These are phyloP conservation scores for Pseudochaenichthys georgianus DNA, from an alignment of 2,797 vertebrate genomes.

Conservation along the genomic window DNA sequence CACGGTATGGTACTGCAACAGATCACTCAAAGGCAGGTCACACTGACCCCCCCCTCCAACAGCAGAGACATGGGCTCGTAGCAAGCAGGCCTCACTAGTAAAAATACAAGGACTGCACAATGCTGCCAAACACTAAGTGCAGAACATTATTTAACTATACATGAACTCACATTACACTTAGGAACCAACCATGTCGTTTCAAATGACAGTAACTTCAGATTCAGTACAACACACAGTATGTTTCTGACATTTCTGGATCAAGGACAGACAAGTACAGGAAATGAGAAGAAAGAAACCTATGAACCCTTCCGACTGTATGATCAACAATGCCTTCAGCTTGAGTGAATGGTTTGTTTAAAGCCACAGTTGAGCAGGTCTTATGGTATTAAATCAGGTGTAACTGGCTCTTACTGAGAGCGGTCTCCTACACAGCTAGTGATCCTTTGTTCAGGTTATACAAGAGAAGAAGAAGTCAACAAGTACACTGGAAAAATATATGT, in stretches of 20 bases:
- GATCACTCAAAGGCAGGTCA: constrained; percentile 71
- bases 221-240: constrained; percentile 76
- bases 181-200: constrained; percentile 70
- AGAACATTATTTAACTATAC: constrained; percentile 76
- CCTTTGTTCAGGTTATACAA: constrained; percentile 81
- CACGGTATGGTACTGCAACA: constrained; percentile 64
- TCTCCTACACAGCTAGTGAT: constrained; percentile 77
- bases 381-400: constrained; percentile 74
- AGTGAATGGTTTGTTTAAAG: constrained; percentile 80
- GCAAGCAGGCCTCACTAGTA: constrained; percentile 62
- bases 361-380: constrained; percentile 86
- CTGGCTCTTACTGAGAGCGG: constrained; percentile 74
- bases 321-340: constrained; percentile 57
- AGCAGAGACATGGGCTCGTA: constrained; percentile 49
- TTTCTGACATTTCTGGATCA: constrained; percentile 69
- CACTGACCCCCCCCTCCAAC: constrained; percentile 56
- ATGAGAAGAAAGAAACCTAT: constrained; percentile 30
- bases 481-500: constrained; percentile 91
- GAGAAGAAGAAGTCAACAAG: constrained; percentile 86
- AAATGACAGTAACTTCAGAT: constrained; percentile 66
- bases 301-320: constrained; percentile 54
- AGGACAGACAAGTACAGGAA: constrained; percentile 64
- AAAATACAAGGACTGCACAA: constrained; percentile 76
- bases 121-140: constrained; percentile 70
- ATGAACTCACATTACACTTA: constrained; percentile 76